A percentile compares a stretch with the other conserved stretches of the same genome.
Conservation (phyloP, 2,888 invertebrate species). For the Cremastobaeus sp. region DNA sequence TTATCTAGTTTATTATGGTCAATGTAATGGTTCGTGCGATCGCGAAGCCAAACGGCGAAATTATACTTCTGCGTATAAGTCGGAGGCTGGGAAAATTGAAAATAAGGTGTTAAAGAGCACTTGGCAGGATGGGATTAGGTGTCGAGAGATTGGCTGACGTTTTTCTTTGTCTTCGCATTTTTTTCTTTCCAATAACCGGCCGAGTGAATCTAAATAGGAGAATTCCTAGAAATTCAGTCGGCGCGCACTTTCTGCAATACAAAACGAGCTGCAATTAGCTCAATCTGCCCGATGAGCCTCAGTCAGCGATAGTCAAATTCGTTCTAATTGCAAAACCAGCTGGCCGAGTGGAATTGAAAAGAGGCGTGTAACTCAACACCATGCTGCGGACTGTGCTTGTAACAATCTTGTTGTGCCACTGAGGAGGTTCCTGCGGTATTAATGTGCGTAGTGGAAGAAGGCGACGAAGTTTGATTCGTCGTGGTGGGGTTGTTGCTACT, state of each 20-base stretch:
- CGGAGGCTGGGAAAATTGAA: slow-evolving; percentile 12
- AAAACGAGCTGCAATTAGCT: too few relatives aligned
- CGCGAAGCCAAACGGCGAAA: slow-evolving; percentile 33
- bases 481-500: slow-evolving; percentile 70
- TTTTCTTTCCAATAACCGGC: slow-evolving; percentile 13
- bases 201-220: slow-evolving; percentile 44
- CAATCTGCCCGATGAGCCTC: too few relatives aligned
- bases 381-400: slow-evolving; percentile 77
- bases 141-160: slow-evolving; percentile 18
- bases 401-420: slow-evolving; percentile 75
- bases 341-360: background rate
- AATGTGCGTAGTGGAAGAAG: slow-evolving; percentile 73
- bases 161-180: slow-evolving; percentile 28
- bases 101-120: slow-evolving; percentile 52
- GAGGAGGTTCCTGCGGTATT: slow-evolving; percentile 66
- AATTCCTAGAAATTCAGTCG: too few relatives aligned
- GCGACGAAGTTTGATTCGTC: slow-evolving; percentile 72
- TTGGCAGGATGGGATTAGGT: slow-evolving; percentile 38
- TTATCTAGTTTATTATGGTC: slow-evolving; percentile 56
- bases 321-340: too few relatives aligned
- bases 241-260: too few relatives aligned
- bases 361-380: slow-evolving; percentile 71
- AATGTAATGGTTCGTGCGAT: slow-evolving; percentile 32
- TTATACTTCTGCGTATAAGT: slow-evolving; percentile 37
- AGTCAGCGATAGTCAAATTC: too few relatives aligned